Evolutionary conservation across 2,113 vertebrate genomes (phyloP).

Genomic region (Egretta garzetta): DNA sequence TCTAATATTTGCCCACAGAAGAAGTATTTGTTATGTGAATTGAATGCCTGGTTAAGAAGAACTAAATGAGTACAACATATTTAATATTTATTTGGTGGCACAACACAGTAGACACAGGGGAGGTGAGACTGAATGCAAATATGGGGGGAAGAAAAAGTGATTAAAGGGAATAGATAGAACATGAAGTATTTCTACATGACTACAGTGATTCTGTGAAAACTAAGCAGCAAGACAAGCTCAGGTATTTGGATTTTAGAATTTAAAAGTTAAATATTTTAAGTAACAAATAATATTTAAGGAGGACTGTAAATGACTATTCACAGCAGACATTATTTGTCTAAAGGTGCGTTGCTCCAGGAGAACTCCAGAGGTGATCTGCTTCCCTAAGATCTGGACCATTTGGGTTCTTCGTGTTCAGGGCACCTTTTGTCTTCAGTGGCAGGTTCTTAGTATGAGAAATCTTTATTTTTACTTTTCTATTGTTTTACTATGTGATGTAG

Average conservation of each 20-base stretch:
- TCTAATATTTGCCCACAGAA: conserved; percentile 52
- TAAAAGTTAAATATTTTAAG: not conserved
- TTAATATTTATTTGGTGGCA: conserved; percentile 66
- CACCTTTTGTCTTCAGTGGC: not conserved
- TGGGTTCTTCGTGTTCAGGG: not conserved
- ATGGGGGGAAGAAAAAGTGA: not conserved
- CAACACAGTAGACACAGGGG: not conserved
- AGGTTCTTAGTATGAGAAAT: not conserved
- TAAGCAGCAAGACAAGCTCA: not conserved
- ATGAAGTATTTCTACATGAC: not conserved
- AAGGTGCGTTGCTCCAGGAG: not conserved
- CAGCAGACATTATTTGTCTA: not conserved
- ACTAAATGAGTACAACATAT: conserved; percentile 21
- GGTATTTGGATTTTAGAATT: not conserved
- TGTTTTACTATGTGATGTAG: not conserved
- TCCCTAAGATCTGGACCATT: not conserved
- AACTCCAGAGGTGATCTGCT: not conserved
- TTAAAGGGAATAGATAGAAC: not conserved
- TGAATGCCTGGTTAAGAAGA: conserved; percentile 33
- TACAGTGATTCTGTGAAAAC: not conserved
- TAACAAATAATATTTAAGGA: not conserved
- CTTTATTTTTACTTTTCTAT: not conserved
- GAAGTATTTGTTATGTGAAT: conserved; percentile 39
- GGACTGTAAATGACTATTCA: not conserved
- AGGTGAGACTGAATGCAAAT: conserved; percentile 38